Percentiles rank a stretch among this genome's conserved stretches.
Conservation (phyloP, 2,797 vertebrate genomes). For the Gymnoscopelus microlampas region DNA sequence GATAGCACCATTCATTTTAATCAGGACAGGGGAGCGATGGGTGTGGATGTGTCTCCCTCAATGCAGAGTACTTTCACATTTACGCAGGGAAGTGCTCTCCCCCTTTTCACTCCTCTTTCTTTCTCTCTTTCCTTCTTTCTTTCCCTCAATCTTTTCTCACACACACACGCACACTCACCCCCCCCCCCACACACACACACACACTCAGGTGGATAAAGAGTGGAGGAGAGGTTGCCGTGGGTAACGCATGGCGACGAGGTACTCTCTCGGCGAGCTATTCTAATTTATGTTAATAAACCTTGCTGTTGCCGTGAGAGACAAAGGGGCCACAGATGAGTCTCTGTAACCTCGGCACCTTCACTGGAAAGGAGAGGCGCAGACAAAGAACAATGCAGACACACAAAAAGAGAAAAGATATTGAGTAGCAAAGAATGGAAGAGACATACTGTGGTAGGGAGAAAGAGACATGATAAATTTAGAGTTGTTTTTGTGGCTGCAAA, state of each 20-base stretch:
- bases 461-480: constrained; percentile 75
- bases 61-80: constrained; percentile 77
- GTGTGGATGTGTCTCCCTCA: constrained; percentile 77
- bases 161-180: not conserved
- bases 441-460: constrained; percentile 53
- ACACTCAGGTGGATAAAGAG: constrained; percentile 72
- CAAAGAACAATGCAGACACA: constrained; percentile 67
- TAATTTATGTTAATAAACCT: constrained; percentile 87
- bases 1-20: constrained; percentile 85
- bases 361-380: constrained; percentile 64
- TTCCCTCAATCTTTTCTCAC: not conserved
- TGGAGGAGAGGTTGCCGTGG: constrained; percentile 79
- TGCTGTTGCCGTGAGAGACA: constrained; percentile 80
- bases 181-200: not conserved
- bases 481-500: constrained; percentile 72
- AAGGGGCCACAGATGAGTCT: constrained; percentile 81
- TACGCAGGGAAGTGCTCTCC: constrained; percentile 64
- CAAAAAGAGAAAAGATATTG: constrained; percentile 57
- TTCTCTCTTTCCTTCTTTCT: not conserved
- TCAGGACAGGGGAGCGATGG: constrained; percentile 80
- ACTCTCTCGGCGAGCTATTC: constrained; percentile 82
- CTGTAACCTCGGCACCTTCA: constrained; percentile 77
- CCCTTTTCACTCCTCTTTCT: constrained; percentile 8
- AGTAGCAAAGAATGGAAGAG: constrained; percentile 67
- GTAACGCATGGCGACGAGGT: constrained; percentile 81